These are phyloP conservation scores for Sebastes taczanowskii DNA, from an alignment of 2,797 vertebrate species.

Conservation along the genomic window DNA sequence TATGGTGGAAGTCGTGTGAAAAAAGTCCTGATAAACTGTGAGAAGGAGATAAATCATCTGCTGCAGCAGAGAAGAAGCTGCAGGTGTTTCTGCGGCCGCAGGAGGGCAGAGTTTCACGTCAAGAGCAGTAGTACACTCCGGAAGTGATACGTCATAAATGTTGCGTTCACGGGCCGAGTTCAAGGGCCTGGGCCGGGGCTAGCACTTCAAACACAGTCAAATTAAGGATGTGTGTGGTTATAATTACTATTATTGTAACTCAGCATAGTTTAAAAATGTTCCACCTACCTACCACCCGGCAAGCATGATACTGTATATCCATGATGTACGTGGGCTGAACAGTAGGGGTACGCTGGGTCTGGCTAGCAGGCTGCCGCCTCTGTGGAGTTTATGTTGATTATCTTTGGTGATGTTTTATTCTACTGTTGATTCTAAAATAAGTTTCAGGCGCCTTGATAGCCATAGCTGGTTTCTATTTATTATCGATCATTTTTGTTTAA, in stretches of 20 bases:
- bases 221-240: neutral
- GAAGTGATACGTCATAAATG: neutral
- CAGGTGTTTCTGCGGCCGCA: neutral
- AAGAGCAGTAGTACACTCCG: neutral
- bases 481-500: neutral
- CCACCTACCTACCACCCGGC: neutral
- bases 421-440: too few species aligned
- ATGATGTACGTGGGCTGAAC: neutral
- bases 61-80: neutral
- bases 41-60: neutral
- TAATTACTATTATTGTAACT: neutral
- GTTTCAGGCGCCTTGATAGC: too few species aligned
- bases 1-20: rapidly evolving
- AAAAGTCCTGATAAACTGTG: neutral
- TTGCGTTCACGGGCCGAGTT: neutral
- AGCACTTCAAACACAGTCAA: neutral
- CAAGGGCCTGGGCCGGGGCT: neutral
- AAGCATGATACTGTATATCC: neutral
- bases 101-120: neutral
- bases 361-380: neutral
- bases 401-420: too few species aligned
- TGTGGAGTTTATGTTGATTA: neutral
- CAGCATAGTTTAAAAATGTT: neutral
- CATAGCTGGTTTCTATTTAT: neutral
- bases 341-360: neutral